Conservation (phyloP, 2,797 vertebrate species). For the Synaphobranchus kaupii region DNA sequence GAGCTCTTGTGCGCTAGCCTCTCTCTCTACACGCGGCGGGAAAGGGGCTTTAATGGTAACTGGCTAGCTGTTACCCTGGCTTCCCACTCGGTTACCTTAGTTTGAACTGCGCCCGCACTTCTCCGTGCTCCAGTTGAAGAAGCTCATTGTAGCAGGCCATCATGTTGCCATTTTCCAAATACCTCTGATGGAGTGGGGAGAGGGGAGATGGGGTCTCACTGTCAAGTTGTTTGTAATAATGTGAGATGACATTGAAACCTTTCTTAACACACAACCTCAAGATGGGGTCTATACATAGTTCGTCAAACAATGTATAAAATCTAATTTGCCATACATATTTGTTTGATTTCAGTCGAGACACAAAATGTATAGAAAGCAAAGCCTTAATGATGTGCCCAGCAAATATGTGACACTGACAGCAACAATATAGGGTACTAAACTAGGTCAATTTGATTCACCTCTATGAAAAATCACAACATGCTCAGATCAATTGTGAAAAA, state of each 20-base stretch:
- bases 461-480: background rate
- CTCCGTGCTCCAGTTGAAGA: constrained; percentile 90
- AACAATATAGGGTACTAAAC: background rate
- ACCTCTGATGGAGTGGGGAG: constrained; percentile 77
- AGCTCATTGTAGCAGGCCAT: constrained; percentile 98
- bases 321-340: no score
- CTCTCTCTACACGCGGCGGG: no score
- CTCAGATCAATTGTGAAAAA: no score
- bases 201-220: constrained; percentile 10
- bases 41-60: background rate
- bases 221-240: background rate
- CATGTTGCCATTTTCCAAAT: constrained; percentile 89
- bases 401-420: background rate
- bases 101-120: constrained; percentile 93
- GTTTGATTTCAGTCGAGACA: no score
- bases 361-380: no score
- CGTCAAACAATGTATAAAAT: no score
- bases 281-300: no score
- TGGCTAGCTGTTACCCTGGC: background rate
- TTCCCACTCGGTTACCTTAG: constrained; percentile 78
- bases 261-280: background rate
- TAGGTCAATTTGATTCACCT: no score
- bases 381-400: background rate
- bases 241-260: background rate
- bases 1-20: background rate